Evolutionary conservation across 2,797 vertebrate species (phyloP), one percentile per base, ranked within the genome.

Genomic region (Danio jaintianensis): DNA sequence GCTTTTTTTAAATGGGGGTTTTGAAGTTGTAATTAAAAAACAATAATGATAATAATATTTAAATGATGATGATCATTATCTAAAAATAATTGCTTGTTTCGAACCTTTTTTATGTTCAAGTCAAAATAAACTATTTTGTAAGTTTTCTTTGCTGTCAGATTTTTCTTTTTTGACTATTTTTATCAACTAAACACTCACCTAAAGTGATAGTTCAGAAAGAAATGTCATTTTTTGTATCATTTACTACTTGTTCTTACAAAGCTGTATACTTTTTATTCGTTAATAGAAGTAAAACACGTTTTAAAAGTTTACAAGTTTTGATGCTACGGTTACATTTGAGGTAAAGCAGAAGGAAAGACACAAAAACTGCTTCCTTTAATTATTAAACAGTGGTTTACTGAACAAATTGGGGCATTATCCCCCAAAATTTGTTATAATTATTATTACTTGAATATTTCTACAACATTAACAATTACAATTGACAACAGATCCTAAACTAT

Each of bases 121-220:
- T 69, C 72, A 79, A 58, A 94, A 93, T 92, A 81, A 93, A 94
- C 90, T 84, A 87, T 77, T 90, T 91, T 91, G 87, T 83, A 91
- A 91, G 91, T 83, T 80, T 85, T 85, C 88, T 84, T 81, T 79
- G 84, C 89, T 89, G 88, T 80, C 53, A 82, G 59, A 63, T 29
- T 73, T 20, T 63, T 22, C 29, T 69, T 79, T 47, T 62, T 50
- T 67, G 13, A n/a, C 12, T 3, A 29, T 29, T 29, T 29, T 29
- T 36, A 13, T n/a, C 5, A 1, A 18, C 40, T 15, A 11, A 74
- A 18, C 15, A 20, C 56, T 45, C 9, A 68, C 16, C 36, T 29
- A n/a, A 11, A 50, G 15, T 8, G 6, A 11, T 38, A 6, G 5
- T 7, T 50, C 2, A 68, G 8, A 13, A 20, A 16, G 16, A 50